Conservation (phyloP, 1,140 invertebrate genomes). For the Aphis gossypii region DNA sequence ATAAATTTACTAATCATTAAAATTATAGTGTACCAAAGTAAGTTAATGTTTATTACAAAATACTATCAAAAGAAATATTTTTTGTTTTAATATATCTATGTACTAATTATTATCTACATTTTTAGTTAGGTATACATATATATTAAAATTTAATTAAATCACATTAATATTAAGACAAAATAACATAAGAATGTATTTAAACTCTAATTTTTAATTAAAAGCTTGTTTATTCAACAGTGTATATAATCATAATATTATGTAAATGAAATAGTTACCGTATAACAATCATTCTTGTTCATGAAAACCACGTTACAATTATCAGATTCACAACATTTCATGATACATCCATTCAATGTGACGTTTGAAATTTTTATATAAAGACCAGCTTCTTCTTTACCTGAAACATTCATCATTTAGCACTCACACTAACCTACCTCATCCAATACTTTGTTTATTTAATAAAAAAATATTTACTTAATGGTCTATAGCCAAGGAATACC, state of each 20-base stretch:
- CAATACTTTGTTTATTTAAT: not conserved
- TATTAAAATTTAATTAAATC: not conserved
- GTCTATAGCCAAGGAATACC: slow-evolving; percentile 57
- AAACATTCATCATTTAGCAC: not conserved
- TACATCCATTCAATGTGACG: slow-evolving; percentile 71
- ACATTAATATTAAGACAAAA: not conserved
- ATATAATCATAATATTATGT: not conserved
- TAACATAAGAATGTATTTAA: not conserved
- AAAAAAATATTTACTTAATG: slow-evolving; percentile 61
- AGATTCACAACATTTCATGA: slow-evolving; percentile 75
- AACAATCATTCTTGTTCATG: slow-evolving; percentile 78
- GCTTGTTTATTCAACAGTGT: not conserved
- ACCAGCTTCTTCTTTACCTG: slow-evolving; percentile 70
- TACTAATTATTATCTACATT: not conserved
- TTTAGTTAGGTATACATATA: not conserved
- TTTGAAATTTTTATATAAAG: slow-evolving; percentile 69
- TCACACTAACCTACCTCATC: not conserved
- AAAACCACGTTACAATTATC: slow-evolving; percentile 79
- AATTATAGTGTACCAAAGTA: not conserved
- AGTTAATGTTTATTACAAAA: not conserved
- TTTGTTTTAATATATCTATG: not conserved
- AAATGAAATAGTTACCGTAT: slow-evolving; percentile 67
- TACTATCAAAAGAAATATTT: not conserved
- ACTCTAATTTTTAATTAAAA: not conserved
- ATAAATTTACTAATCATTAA: not conserved